Percentiles rank a stretch among this genome's conserved stretches.
These are phyloP conservation scores for Himantopus leucocephalus DNA, from an alignment of 2,113 vertebrate species.

Conservation along the genomic window DNA sequence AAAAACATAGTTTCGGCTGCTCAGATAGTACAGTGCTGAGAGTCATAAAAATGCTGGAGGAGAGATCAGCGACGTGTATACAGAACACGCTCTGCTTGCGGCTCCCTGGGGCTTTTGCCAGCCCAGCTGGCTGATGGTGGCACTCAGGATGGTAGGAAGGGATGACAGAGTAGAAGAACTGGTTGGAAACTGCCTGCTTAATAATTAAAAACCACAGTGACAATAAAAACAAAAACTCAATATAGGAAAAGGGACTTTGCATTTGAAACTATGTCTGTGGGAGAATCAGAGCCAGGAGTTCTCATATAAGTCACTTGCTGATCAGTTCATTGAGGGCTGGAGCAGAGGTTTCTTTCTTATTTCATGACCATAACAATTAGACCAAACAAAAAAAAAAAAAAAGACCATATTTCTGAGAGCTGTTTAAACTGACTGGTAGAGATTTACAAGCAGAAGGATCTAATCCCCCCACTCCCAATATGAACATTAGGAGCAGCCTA, in stretches of 20 bases:
- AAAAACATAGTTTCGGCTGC: neutral
- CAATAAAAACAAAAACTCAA: neutral
- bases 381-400: neutral
- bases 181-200: neutral
- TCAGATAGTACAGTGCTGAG: neutral
- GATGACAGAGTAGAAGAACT: conserved; percentile 6
- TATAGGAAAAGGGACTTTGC: neutral
- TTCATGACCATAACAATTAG: neutral
- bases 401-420: neutral
- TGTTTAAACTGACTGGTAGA: neutral
- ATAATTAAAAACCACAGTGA: neutral
- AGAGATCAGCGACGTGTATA: fast-evolving
- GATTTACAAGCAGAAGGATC: neutral
- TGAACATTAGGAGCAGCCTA: neutral
- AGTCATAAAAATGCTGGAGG: neutral
- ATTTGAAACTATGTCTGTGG: neutral
- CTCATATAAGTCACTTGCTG: neutral
- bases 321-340: neutral
- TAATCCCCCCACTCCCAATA: neutral
- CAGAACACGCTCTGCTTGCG: neutral
- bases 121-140: neutral
- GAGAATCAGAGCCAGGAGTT: neutral
- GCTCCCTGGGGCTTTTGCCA: neutral
- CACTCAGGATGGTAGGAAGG: neutral
- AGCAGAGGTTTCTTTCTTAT: neutral